Percentiles rank a stretch among this genome's conserved stretches.
phyloP scores from a whole-genome alignment of 1,140 invertebrate species.

The Zaprionus inermis region DNA sequence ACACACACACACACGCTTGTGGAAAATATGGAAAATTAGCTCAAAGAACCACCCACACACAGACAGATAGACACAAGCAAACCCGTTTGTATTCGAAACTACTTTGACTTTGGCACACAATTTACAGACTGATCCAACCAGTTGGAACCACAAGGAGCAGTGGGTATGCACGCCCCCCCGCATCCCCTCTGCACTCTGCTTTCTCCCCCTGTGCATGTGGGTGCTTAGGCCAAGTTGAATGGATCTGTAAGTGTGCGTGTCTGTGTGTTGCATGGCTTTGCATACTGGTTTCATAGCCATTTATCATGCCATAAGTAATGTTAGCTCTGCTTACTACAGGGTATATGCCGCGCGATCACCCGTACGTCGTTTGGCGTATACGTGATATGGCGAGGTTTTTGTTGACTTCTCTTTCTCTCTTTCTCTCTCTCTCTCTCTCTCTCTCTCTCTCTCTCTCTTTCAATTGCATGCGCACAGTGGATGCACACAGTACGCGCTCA shows the following conservation, averaged over 20 bases:
- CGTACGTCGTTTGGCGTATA: constrained; percentile 68
- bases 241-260: constrained; percentile 27
- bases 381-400: constrained; percentile 49
- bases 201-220: not conserved
- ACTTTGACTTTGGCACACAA: constrained; percentile 63
- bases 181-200: too few species aligned
- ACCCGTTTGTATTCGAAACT: constrained; percentile 63
- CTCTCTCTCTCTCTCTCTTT: not conserved
- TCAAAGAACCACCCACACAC: constrained; percentile 25
- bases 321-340: not conserved
- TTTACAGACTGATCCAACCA: constrained; percentile 25
- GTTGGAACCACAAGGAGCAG: constrained; percentile 18
- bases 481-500: not conserved
- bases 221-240: constrained; percentile 68
- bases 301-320: not conserved
- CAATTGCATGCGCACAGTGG: constrained; percentile 25
- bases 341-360: constrained; percentile 3
- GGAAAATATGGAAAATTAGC: constrained; percentile 39
- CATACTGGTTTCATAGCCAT: constrained; percentile 26
- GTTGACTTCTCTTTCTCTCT: constrained; percentile 14
- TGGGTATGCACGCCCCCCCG: not conserved
- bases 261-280: not conserved
- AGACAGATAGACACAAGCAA: constrained; percentile 29
- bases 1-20: not conserved
- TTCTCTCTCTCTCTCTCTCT: too few species aligned